Base-by-base conservation (phyloP, 2,888 invertebrate species). In the Dromius quadrimaculatus region DNA sequence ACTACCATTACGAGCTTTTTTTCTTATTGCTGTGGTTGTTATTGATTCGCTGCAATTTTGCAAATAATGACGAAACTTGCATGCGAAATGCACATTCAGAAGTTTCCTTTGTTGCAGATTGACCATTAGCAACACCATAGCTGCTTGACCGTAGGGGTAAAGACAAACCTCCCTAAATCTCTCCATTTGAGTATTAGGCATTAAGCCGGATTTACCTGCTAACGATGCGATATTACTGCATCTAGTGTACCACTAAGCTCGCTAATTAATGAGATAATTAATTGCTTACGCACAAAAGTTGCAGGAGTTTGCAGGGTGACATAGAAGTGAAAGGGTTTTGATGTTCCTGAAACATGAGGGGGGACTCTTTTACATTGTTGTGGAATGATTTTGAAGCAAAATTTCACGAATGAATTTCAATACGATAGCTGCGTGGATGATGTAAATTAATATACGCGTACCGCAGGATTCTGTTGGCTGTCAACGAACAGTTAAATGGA, bases 141-240 rank as follows among this genome's bases (percentile, higher is more conserved):
- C 36, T 36, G n/a, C 36, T 36, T 2, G 1, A 2, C n/a, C n/a
- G 36, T 2, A 36, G 8, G 36, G 36, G 36, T 36, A n/a, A 36
- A 36, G 36, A 1, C n/a, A 36, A n/a, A 36, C 36, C 1, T 11
- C 3, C 41, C 41, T 41, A 41, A 41, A 41, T 41, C 41, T 41
- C 41, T 41, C 20, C 13, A 19, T 13, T 15, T 4, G 41, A 15
- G 13, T 6, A 47, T 65, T 65, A 65, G 32, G 20, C 50, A 65
- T 65, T 65, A 65, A 20, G 19, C 20, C 8, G 50, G 65, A 65
- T 65, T 65, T 65, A 65, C 65, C 65, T 65, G 65, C 65, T 65
- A 65, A 65, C 50, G 65, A 50, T 34, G 11, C 20, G 47, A 65
- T 11, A 50, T 65, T 36, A 3, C 11, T 19, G 13, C 5, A 38